phyloP scores from a whole-genome alignment of 2,888 invertebrate species.

The Leucophenga montana region DNA sequence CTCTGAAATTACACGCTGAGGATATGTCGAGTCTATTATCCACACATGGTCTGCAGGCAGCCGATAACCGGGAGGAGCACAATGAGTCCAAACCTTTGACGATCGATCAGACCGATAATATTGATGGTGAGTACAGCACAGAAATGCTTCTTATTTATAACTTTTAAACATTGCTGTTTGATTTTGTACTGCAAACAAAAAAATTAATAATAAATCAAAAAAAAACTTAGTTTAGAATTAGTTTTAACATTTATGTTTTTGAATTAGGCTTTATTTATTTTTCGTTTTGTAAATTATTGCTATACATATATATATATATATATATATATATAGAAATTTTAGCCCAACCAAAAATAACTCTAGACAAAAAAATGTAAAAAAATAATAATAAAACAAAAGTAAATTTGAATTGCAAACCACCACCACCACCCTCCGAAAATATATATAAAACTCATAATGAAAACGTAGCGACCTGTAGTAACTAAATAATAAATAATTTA shows the following conservation, averaged over 20 bases:
- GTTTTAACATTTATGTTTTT: constrained; percentile 23
- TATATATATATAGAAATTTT: neutral
- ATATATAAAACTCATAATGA: constrained; percentile 7
- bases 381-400: neutral
- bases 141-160: constrained; percentile 40
- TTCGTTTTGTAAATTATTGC: constrained; percentile 10
- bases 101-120: constrained; percentile 82
- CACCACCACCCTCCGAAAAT: neutral
- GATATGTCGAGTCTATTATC: constrained; percentile 79
- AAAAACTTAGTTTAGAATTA: constrained; percentile 15
- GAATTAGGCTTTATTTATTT: constrained; percentile 12
- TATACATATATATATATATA: neutral
- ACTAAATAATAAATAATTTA: constrained; percentile 42
- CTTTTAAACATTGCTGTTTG: constrained; percentile 51
- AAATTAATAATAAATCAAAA: constrained; percentile 27
- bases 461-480: constrained; percentile 35
- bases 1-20: constrained; percentile 74
- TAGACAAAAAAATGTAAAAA: neutral
- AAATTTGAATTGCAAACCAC: constrained; percentile 1
- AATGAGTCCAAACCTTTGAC: constrained; percentile 75
- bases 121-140: constrained; percentile 79
- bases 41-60: constrained; percentile 76
- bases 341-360: neutral
- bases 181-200: constrained; percentile 23
- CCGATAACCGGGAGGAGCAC: constrained; percentile 76